Evolutionary conservation across 1,140 invertebrate genomes (phyloP).

Genomic region (Rhagoletis pomonella): DNA sequence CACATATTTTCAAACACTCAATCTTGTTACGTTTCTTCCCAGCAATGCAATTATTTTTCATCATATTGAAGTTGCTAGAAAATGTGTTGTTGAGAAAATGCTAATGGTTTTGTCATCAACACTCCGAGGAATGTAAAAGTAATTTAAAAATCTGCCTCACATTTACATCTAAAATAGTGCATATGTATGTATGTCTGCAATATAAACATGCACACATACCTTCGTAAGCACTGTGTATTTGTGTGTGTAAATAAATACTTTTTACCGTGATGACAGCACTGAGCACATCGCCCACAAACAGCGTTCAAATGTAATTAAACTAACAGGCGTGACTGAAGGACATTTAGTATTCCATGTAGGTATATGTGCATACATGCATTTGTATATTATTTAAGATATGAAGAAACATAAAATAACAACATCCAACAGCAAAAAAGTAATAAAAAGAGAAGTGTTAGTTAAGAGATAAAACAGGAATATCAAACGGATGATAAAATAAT

Average conservation of each 20-base stretch:
- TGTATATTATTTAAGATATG: too few relatives aligned
- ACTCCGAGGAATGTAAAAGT: background rate
- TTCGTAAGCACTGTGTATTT: too few relatives aligned
- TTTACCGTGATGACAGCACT: background rate
- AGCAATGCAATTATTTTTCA: background rate
- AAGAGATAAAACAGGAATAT: background rate
- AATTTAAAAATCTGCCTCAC: background rate
- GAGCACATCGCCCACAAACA: background rate
- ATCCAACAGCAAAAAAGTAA: background rate
- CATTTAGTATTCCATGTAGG: background rate
- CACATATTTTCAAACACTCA: too few relatives aligned
- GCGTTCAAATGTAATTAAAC: background rate
- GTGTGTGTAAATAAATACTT: too few relatives aligned
- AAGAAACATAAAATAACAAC: background rate
- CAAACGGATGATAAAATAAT: too few relatives aligned
- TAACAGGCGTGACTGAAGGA: background rate
- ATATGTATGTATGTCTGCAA: too few relatives aligned
- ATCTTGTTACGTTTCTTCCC: background rate
- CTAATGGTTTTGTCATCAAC: background rate
- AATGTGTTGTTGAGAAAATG: background rate
- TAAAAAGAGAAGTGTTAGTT: background rate
- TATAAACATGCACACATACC: too few relatives aligned
- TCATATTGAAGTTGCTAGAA: background rate
- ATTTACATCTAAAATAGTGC: too few relatives aligned
- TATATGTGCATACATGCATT: too few relatives aligned